phyloP scores from a whole-genome alignment of 2,797 vertebrate genomes.

The Crenichthys baileyi region DNA sequence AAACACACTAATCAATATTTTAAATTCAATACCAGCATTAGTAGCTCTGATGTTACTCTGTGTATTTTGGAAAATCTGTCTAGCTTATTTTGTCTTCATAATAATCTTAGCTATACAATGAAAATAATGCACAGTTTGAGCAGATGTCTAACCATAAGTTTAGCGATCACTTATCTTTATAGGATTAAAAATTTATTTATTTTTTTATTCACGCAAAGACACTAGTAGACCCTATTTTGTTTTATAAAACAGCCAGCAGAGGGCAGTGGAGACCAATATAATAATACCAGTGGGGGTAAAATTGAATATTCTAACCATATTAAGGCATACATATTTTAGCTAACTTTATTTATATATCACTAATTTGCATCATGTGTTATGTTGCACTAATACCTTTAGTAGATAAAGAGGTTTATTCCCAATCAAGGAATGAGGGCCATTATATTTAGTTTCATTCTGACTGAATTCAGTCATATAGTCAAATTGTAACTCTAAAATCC shows the following conservation, averaged over 20 bases:
- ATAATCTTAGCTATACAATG: neutral
- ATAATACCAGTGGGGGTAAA: neutral
- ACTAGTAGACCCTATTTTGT: too few species aligned
- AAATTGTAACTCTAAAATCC: too few species aligned
- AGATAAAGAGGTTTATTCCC: too few species aligned
- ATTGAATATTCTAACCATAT: too few species aligned
- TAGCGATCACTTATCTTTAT: neutral
- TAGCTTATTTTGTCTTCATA: neutral
- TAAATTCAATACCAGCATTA: neutral
- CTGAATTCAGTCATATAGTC: too few species aligned
- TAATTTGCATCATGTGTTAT: too few species aligned
- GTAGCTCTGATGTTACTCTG: neutral
- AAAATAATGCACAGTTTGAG: neutral
- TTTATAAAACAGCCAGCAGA: conserved; percentile 18
- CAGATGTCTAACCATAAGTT: neutral
- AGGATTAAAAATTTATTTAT: neutral
- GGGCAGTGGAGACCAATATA: neutral
- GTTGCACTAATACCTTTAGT: too few species aligned
- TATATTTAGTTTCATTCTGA: too few species aligned
- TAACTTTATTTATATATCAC: too few species aligned
- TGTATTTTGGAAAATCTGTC: neutral
- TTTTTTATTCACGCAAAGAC: neutral
- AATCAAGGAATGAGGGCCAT: too few species aligned
- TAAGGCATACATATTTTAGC: too few species aligned
- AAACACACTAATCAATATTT: neutral